A percentile compares a stretch with the other conserved stretches of the same genome.
phyloP scores from a whole-genome alignment of 2,797 vertebrate genomes.

The Dermochelys coriacea region DNA sequence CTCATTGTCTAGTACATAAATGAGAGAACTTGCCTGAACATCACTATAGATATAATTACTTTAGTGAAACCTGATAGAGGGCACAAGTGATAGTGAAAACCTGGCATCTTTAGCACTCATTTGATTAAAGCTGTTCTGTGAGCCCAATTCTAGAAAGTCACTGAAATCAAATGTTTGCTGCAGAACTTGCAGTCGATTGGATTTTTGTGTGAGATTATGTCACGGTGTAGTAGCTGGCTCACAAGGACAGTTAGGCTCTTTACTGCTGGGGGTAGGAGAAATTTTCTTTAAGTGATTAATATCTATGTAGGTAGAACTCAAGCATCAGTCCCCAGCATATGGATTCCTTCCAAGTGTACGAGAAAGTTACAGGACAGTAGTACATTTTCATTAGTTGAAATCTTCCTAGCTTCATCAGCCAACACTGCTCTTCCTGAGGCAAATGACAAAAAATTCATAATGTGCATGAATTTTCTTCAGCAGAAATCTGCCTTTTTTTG shows the following conservation, averaged over 20 bases:
- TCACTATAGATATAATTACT: neutral
- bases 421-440: neutral
- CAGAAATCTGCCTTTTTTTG: neutral
- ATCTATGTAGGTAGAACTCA: neutral
- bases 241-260: neutral
- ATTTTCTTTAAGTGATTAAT: neutral
- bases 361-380: neutral
- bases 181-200: neutral
- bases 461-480: neutral
- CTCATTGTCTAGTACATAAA: neutral
- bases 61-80: neutral
- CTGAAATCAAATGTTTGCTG: neutral
- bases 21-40: neutral
- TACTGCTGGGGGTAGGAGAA: neutral
- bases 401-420: neutral
- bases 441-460: neutral
- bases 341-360: neutral
- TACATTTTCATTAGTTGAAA: conserved; percentile 43
- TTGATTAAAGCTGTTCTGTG: neutral
- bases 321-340: neutral
- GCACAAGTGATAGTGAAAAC: neutral
- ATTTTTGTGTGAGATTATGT: neutral
- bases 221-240: neutral
- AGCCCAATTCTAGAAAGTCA: neutral
- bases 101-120: neutral